These are phyloP conservation scores for Cosmia trapezina DNA, from an alignment of 2,888 invertebrate species.

Conservation along the genomic window DNA sequence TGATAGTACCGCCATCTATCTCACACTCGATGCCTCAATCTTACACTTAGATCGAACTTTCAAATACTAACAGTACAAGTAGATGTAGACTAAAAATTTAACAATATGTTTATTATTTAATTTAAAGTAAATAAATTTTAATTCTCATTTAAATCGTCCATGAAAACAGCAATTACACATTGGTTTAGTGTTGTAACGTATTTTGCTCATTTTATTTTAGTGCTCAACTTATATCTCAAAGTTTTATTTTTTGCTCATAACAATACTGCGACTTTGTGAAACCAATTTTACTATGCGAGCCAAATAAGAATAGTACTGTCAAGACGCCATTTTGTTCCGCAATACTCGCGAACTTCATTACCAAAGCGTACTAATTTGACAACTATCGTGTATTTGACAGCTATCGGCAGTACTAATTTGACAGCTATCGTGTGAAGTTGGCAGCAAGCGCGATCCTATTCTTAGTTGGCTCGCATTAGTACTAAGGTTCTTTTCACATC, in stretches of 20 bases:
- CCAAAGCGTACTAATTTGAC: too few species aligned
- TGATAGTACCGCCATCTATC: slow-evolving; percentile 13
- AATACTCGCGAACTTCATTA: too few species aligned
- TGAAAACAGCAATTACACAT: slow-evolving; percentile 51
- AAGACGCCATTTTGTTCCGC: too few species aligned
- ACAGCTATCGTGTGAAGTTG: too few species aligned
- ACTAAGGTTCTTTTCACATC: slow-evolving; percentile 12
- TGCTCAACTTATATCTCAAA: slow-evolving; percentile 71
- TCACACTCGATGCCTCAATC: slow-evolving; percentile 20
- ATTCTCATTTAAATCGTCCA: slow-evolving; percentile 39
- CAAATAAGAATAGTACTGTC: too few species aligned
- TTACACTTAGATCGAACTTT: slow-evolving; percentile 22
- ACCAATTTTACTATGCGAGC: slow-evolving; percentile 22
- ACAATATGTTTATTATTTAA: slow-evolving; percentile 30
- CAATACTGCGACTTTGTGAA: slow-evolving; percentile 8
- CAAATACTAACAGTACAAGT: slow-evolving; percentile 69
- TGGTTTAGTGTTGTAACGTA: slow-evolving; percentile 49
- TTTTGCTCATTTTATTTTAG: slow-evolving; percentile 65
- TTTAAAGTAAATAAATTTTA: slow-evolving; percentile 10
- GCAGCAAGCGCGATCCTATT: too few species aligned
- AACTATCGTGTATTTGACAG: too few species aligned
- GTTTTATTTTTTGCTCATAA: slow-evolving; percentile 59
- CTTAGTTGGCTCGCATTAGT: too few species aligned
- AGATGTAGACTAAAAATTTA: slow-evolving; percentile 43
- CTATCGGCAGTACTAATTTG: too few species aligned